Evolutionary conservation across 2,113 vertebrate genomes (phyloP).

Genomic region (Coptodon bakossiorum): DNA sequence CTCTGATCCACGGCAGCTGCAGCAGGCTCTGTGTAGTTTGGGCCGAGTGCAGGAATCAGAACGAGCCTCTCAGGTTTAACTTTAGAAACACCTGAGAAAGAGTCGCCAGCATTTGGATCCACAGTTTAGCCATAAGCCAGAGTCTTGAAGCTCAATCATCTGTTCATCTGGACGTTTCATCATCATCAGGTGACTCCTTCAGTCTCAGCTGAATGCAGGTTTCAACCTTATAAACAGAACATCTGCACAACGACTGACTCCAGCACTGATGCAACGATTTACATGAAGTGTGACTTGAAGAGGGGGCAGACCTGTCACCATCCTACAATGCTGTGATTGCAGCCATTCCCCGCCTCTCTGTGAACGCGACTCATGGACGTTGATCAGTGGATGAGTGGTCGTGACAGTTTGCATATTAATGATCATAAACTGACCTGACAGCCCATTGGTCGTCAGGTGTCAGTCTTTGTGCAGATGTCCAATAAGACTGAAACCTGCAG

Average conservation of each 20-base stretch:
- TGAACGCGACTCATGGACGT: neutral
- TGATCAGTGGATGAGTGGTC: neutral
- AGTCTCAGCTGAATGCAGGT: neutral
- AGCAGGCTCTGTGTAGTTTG: neutral
- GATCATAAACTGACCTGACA: neutral
- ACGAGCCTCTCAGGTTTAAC: neutral
- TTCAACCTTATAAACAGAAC: neutral
- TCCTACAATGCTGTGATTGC: neutral
- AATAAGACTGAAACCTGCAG: neutral
- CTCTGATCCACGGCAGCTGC: no score
- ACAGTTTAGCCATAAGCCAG: neutral
- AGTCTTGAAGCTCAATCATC: neutral
- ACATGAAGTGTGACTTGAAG: neutral
- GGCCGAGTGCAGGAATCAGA: neutral
- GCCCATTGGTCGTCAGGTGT: neutral
- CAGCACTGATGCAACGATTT: neutral
- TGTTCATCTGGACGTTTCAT: neutral
- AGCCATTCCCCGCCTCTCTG: neutral
- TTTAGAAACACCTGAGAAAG: neutral
- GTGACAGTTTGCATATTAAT: neutral
- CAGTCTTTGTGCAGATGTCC: neutral
- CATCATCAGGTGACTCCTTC: neutral
- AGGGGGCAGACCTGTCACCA: neutral
- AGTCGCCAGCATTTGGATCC: neutral
- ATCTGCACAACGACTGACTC: neutral